A percentile compares a stretch with the other conserved stretches of the same genome.
Conservation (phyloP, 1,140 invertebrate genomes). For the Temnothorax longispinosus region DNA sequence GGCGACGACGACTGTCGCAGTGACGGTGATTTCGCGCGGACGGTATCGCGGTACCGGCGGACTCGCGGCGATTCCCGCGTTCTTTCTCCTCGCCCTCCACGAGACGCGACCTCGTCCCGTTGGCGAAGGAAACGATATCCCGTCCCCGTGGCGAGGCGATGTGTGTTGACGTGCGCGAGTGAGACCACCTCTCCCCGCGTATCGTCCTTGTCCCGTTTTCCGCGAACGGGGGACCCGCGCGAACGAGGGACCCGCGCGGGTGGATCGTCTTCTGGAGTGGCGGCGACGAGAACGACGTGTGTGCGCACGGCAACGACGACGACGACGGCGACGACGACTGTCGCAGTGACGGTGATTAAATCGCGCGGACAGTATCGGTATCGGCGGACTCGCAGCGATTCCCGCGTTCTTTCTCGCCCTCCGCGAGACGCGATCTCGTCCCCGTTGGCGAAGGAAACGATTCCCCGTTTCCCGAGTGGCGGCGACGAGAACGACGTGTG, state of each 20-base stretch:
- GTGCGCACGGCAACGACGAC: not conserved
- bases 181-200: slow-evolving; percentile 50
- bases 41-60: not conserved
- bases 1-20: not conserved
- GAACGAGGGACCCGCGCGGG: slow-evolving; percentile 9
- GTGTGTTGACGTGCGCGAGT: slow-evolving; percentile 67
- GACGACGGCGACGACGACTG: no score
- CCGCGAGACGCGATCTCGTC: no score
- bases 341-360: accelerated
- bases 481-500: no score
- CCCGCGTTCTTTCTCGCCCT: no score
- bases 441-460: no score
- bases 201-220: slow-evolving; percentile 62
- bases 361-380: no score
- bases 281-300: not conserved
- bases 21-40: slow-evolving; percentile 17
- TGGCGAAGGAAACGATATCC: slow-evolving; percentile 63
- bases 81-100: not conserved
- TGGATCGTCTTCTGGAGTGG: not conserved
- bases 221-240: no score
- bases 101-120: not conserved
- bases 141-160: slow-evolving; percentile 28
- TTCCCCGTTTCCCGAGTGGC: no score
- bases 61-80: not conserved
- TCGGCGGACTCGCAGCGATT: no score